Evolutionary conservation across 2,113 vertebrate genomes (phyloP).

Genomic region (Engraulis encrasicolus): DNA sequence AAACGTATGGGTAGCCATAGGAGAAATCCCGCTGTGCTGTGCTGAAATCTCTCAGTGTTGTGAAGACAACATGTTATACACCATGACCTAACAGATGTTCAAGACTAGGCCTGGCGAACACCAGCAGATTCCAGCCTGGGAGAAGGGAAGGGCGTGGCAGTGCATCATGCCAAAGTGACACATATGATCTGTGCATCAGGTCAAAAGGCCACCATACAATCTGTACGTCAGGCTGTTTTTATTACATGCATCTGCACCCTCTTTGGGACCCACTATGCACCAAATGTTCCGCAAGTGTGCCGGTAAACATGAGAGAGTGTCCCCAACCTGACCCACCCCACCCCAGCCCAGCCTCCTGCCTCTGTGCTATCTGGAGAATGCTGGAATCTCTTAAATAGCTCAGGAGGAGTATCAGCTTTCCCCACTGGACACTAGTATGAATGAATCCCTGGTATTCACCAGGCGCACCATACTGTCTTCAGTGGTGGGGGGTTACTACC

Average conservation of each 20-base stretch:
- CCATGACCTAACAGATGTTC: neutral
- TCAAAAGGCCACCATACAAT: no score
- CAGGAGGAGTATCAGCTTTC: constrained; percentile 33
- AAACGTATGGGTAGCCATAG: no score
- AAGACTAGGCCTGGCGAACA: neutral
- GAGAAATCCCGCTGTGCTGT: no score
- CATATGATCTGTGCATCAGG: neutral
- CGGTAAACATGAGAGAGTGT: neutral
- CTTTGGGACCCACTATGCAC: neutral
- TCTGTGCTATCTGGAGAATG: constrained; percentile 29
- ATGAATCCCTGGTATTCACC: constrained; percentile 35
- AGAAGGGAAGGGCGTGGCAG: neutral
- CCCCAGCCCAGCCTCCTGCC: neutral
- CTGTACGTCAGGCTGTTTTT: neutral
- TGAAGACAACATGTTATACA: neutral
- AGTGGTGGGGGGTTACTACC: neutral
- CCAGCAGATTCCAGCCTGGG: neutral
- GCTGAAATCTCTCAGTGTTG: neutral
- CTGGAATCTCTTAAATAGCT: constrained; percentile 43
- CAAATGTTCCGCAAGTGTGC: constrained; percentile 10
- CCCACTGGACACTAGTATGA: neutral
- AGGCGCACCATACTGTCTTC: neutral
- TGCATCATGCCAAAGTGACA: neutral
- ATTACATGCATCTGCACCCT: neutral
- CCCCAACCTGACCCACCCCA: no score